Base-by-base conservation (phyloP, 1,140 invertebrate species). In the Yoshiicerus persimilis region DNA sequence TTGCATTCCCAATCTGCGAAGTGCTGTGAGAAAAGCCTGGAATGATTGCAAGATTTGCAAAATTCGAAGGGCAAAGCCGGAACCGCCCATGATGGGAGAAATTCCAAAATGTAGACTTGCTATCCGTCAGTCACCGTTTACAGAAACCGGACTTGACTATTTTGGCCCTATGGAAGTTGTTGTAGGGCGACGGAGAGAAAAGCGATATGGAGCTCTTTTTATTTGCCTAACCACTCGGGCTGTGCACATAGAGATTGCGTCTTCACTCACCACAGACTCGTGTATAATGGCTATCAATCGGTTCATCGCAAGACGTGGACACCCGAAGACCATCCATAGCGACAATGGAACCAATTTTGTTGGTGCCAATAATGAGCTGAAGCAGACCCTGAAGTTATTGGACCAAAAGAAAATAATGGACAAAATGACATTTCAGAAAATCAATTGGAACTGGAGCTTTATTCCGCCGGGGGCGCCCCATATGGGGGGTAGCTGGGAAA, bases 391-490 rank as follows among this genome's bases (percentile, higher is more conserved):
- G 8, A 25, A n/a, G 6, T 11, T 10, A 27, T 23, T 66, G 1
- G 64, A 66, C 27, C 23, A 66, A 13, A 9, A 66, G 13, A 64
- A 23, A 23, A 23, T 64, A 20, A 23, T 8, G 8, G 25, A 66
- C 1, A 13, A 27, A 9, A 27, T 27, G 64, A 27, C 23, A 9
- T 10, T 4, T 25, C 10, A n/a, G n/a, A n/a, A n/a, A n/a, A n/a
- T n/a, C n/a, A n/a, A n/a, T 2, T 1, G 23, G 23, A 66, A 66
- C 23, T 91, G 90, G 89, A 32, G 89, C 20, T 91, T 91, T 41
- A 91, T 75, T 27, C 89, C 89, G 16, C 91, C 91, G 4, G 1
- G 27, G 34, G 88, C 85, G n/a, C 88, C 90, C 0, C 88, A 91
- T 34, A 87, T 90, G 38, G 91, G 90, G 27, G 91, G 91, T 8